Evolutionary conservation across 2,888 invertebrate genomes (phyloP), one percentile per base, ranked within the genome.

Genomic region (Acronicta aceris): DNA sequence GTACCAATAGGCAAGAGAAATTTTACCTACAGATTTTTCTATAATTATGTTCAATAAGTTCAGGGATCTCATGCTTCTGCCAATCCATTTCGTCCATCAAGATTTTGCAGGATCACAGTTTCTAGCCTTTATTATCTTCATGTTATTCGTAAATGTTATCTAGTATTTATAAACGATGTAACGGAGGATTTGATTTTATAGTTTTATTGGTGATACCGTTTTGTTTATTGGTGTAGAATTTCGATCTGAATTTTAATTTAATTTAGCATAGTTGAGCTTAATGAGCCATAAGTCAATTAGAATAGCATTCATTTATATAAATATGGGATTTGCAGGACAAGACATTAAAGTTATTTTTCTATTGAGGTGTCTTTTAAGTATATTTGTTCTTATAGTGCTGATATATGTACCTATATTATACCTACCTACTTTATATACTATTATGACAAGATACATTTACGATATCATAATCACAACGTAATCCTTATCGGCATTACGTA

Each of bases 121-220:
- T 21, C 2, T 3, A 3, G 4, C 13, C 36, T 36, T 43, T 17
- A 13, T 6, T 21, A 13, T 16, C 15, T 21, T 21, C 17, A 43
- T 17, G 17, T 21, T 17, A 17, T 16, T 17, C 10, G 10, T 46
- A 27, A 46, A 10, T 36, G 12, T 13, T 33, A 36, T 48, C 16
- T 48, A 17, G 15, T 33, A 33, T n/a, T 17, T 21, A 13, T 38
- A 43, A 43, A 13, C 43, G 15, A 33, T 30, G 10, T 59, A 59
- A 59, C 59, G 59, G 53, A 42, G 8, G 17, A 48, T 40, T 33
- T 15, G 25, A 55, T 51, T 53, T 51, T 58, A 46, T 38, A 9
- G 36, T 21, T 69, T 70, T 66, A 69, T 72, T 55, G 48, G 47
- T 30, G 51, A 50, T 71, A 78, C 76, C 78, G 76, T 76, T 78